Evolutionary conservation across 1,140 invertebrate genomes (phyloP), one percentile per base, ranked within the genome.

Genomic region (Drosophila arawakana): DNA sequence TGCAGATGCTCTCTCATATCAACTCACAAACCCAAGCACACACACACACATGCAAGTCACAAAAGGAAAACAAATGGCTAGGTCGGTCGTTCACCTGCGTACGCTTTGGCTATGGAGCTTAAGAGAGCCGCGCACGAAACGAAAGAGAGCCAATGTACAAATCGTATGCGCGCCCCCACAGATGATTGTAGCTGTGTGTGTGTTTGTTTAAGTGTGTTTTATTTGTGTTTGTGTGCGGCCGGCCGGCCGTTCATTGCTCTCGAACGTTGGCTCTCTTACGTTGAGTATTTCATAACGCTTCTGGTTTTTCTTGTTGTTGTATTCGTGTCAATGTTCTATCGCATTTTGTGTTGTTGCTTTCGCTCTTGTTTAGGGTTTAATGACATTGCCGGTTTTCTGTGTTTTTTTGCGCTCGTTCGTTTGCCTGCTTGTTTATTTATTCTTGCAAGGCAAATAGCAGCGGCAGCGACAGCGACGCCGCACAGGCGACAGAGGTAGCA

Each of bases 71-170:
- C 89, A 91, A 91, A 91, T 91, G 90, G 90, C 90, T 91, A 91
- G 90, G 90, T 91, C 90, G 90, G 90, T 91, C 90, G 90, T 91
- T 91, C 86, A 91, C 90, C 90, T 91, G 83, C 77, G 63, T 74
- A 55, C 43, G 81, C 81, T 74, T 80, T 73, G 71, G 74, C 60
- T 52, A 58, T 47, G 41, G 59, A 47, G 61, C 41, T 54, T 58
- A 73, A 80, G 63, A 44, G 66, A 72, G 57, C 37, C 35, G 9
- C 63, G 30, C 62, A 57, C 34, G 30, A 63, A 58, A 50, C n/a
- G 39, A 30, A 69, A 71, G 70, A 74, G 73, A 78, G 62, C 18
- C 37, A 15, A 59, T n/a, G 6, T 41, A 66, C 21, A 57, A 58
- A 43, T 61, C 41, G 54, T 59, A 46, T 58, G 68, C 57, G 76